A percentile compares a stretch with the other conserved stretches of the same genome.
phyloP scores from a whole-genome alignment of 2,888 invertebrate species.

The Plagodis dolabraria region DNA sequence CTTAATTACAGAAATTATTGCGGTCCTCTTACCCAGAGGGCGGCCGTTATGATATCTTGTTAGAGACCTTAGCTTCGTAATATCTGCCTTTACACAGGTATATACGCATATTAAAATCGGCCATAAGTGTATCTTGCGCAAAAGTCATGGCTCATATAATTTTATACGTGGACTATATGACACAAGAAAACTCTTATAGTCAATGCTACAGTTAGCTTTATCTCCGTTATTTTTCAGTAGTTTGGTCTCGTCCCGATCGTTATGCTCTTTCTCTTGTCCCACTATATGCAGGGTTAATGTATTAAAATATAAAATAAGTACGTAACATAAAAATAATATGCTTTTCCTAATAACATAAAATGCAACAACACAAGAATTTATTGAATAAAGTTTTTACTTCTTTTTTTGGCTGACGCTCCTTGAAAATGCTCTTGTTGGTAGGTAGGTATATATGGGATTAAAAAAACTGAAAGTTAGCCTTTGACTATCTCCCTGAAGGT shows the following conservation, averaged over 20 bases:
- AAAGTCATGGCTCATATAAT: conserved; percentile 32
- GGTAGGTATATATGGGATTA: too few relatives aligned
- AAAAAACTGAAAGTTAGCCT: too few relatives aligned
- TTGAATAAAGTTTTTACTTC: too few relatives aligned
- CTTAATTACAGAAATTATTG: conserved; percentile 37
- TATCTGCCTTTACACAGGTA: conserved; percentile 25
- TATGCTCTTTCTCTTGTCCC: too few relatives aligned
- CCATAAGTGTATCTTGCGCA: conserved; percentile 16
- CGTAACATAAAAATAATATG: too few relatives aligned
- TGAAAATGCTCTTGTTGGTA: too few relatives aligned
- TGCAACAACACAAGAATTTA: too few relatives aligned
- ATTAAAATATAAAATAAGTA: too few relatives aligned
- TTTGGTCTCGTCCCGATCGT: background rate
- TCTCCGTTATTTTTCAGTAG: conserved; percentile 18
- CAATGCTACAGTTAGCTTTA: conserved; percentile 7
- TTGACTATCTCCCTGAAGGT: too few relatives aligned
- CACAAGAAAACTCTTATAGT: conserved; percentile 8
- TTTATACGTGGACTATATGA: conserved; percentile 25
- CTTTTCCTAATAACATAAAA: too few relatives aligned
- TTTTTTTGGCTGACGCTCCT: too few relatives aligned
- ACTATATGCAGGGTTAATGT: too few relatives aligned
- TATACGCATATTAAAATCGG: conserved; percentile 31
- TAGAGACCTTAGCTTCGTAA: conserved; percentile 10
- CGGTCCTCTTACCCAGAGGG: conserved; percentile 26
- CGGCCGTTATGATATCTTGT: conserved; percentile 30